A percentile compares a stretch with the other conserved stretches of the same genome.
phyloP scores from a whole-genome alignment of 2,113 vertebrate genomes.

The Carassius carassius region DNA sequence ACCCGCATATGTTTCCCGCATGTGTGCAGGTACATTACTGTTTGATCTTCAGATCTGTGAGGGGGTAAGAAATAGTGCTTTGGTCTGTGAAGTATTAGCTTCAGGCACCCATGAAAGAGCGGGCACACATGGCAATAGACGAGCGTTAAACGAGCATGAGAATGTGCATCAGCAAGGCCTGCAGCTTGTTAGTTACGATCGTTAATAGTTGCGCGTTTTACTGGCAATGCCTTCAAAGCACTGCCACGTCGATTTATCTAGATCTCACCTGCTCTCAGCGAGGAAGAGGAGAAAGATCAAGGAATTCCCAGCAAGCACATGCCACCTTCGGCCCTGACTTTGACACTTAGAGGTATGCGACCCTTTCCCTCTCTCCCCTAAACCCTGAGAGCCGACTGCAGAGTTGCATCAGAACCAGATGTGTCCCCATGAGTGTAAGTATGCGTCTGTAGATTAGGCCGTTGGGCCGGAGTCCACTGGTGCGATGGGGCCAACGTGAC shows the following conservation, averaged over 20 bases:
- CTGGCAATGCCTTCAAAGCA: slow-evolving; percentile 71
- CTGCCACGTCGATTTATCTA: slow-evolving; percentile 69
- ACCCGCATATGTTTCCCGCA: slow-evolving; percentile 18
- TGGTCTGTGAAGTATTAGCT: slow-evolving; percentile 49
- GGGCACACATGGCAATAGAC: slow-evolving; percentile 30
- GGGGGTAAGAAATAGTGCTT: slow-evolving; percentile 27
- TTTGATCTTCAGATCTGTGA: slow-evolving; percentile 25
- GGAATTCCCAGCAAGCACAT: not conserved
- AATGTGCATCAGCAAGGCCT: slow-evolving; percentile 55
- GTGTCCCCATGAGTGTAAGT: slow-evolving; percentile 65
- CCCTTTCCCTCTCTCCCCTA: slow-evolving; percentile 61
- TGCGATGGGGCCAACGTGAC: slow-evolving; percentile 67
- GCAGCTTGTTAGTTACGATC: slow-evolving; percentile 76
- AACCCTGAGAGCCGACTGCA: slow-evolving; percentile 67
- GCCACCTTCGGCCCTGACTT: slow-evolving; percentile 44
- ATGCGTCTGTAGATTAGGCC: slow-evolving; percentile 64
- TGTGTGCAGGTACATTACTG: slow-evolving; percentile 13
- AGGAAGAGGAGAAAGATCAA: slow-evolving; percentile 56
- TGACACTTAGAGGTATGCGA: slow-evolving; percentile 45
- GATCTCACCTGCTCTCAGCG: slow-evolving; percentile 64
- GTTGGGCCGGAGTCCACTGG: slow-evolving; percentile 63
- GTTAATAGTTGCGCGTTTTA: slow-evolving; percentile 73
- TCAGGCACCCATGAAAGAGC: slow-evolving; percentile 32
- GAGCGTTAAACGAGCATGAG: slow-evolving; percentile 43
- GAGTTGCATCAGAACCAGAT: slow-evolving; percentile 77